phyloP scores from a whole-genome alignment of 2,113 vertebrate species.

The Chaetodon trifascialis region DNA sequence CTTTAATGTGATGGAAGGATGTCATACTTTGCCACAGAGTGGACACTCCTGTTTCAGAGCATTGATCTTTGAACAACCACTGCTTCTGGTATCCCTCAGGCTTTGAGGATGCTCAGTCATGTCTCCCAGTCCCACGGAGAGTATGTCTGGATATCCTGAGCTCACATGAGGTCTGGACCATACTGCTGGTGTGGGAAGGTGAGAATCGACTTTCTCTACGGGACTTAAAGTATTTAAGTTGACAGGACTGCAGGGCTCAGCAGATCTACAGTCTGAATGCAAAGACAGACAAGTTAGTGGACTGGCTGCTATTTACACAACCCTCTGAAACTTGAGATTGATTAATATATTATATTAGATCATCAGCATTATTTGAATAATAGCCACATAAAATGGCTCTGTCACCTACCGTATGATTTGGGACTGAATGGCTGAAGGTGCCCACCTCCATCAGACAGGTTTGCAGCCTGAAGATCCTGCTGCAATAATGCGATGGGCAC shows the following conservation, averaged over 20 bases:
- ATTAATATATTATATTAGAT: not conserved
- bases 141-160: constrained; percentile 46
- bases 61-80: constrained; percentile 46
- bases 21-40: constrained; percentile 74
- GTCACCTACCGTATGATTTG: constrained; percentile 29
- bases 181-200: not conserved
- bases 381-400: not conserved
- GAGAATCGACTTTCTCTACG: not conserved
- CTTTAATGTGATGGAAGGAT: not conserved
- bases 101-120: constrained; percentile 21
- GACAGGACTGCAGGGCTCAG: constrained; percentile 7
- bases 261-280: constrained; percentile 25
- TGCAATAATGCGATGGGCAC: not conserved
- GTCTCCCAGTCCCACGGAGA: not conserved
- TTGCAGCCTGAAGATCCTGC: not conserved
- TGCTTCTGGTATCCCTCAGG: constrained; percentile 49
- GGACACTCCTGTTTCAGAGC: constrained; percentile 63
- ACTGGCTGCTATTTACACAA: not conserved
- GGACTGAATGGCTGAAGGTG: not conserved
- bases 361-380: not conserved
- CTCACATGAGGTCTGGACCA: constrained; percentile 19
- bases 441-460: not conserved
- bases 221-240: not conserved
- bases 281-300: constrained; percentile 3
- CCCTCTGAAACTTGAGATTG: not conserved